Evolutionary conservation across 2,113 vertebrate species (phyloP), one percentile per base, ranked within the genome.

Genomic region (Cranoglanis bouderius): DNA sequence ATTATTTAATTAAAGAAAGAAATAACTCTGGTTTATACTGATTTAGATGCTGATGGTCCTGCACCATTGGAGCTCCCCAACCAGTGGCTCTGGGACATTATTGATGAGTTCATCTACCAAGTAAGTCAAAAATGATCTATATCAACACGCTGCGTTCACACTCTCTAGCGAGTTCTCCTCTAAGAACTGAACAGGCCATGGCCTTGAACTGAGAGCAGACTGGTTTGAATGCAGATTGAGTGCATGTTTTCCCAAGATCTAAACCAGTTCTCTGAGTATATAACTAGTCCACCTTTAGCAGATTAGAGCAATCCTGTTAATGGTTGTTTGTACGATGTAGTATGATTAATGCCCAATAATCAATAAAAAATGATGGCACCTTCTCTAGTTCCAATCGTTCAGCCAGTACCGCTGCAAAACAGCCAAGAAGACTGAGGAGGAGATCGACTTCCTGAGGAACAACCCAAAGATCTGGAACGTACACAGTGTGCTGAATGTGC

Each of bases 381-480:
- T 84, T 89, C 40, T 88, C 59, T 90, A 99, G 98, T 99, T 99
- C 92, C 98, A 99, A 92, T 99, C 98, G 0, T 99, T 99, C 90
- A 99, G 98, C 91, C 98, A 99, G 95, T 99, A 99, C 91, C 98
- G 98, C 91, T 99, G 98, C 78, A 99, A 99, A 91, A 99, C 97
- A 0, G 98, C 98, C 92, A 99, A 99, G 92, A 99, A 99, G 90
- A 96, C 97, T 0, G 98, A 99, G 43, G 98, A 99, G 90, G 98
- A 99, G 94, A 99, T 99, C 0, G 98, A 99, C 91, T 99, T 99
- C 92, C 96, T 99, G 89, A 97, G 98, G 89, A 98, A 96, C 93
- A 99, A 99, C 89, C 98, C 98, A 40, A 99, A 99, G 93, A 99
- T 99, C 95, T 99, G 98, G 98, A 99, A 99, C 0, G 98, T 99